Conservation (phyloP, 2,888 invertebrate species). For the Harpalus rubripes region DNA sequence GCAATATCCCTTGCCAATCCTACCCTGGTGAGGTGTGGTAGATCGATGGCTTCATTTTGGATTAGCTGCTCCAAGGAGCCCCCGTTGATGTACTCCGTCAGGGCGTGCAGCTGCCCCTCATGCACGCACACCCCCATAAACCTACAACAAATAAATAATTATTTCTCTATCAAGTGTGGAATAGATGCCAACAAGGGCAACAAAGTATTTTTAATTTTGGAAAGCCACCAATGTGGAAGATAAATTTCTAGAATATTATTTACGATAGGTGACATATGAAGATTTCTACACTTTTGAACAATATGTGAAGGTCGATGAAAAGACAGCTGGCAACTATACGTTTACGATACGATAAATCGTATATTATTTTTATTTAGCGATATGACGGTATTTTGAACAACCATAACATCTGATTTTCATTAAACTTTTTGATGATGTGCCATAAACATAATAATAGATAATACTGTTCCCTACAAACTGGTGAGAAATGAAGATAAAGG, state of each 20-base stretch:
- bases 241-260: constrained; percentile 20
- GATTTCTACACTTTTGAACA: constrained; percentile 7
- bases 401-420: no score
- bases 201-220: constrained; percentile 57
- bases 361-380: no score
- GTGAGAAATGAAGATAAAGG: no score
- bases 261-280: neutral
- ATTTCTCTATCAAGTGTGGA: constrained; percentile 18
- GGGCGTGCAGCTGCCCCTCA: constrained; percentile 96
- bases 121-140: constrained; percentile 98
- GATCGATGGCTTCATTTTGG: constrained; percentile 84
- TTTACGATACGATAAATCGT: no score
- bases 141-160: constrained; percentile 78
- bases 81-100: constrained; percentile 97
- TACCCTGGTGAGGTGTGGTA: constrained; percentile 90
- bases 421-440: no score
- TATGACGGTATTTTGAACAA: no score
- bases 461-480: no score
- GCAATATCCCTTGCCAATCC: constrained; percentile 93
- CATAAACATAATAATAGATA: no score
- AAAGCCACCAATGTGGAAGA: constrained; percentile 27
- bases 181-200: constrained; percentile 41
- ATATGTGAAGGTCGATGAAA: neutral
- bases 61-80: constrained; percentile 96
- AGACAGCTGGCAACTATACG: neutral